Evolutionary conservation across 2,888 invertebrate species (phyloP).

Genomic region (Agrotis clavis): DNA sequence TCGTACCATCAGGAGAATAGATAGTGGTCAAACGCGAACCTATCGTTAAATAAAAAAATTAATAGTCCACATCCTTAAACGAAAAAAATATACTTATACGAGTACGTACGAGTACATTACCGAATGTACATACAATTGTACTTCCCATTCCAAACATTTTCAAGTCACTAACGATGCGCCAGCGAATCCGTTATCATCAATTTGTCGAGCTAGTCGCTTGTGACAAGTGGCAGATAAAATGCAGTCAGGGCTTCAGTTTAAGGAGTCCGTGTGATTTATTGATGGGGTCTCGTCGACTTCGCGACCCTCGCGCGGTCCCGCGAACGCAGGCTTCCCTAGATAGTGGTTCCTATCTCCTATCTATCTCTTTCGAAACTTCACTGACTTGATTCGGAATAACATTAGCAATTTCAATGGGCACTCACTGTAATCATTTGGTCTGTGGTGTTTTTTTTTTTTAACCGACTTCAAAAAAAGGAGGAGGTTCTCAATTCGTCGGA

Average conservation of each 20-base stretch:
- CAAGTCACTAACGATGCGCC: conserved; percentile 59
- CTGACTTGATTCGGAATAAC: conserved; percentile 35
- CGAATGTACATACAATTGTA: conserved; percentile 37
- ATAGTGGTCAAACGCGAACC: no score
- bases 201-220: conserved; percentile 73
- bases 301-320: conserved; percentile 32
- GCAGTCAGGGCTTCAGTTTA: conserved; percentile 71
- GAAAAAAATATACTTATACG: no score
- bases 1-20: no score
- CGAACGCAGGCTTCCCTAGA: conserved; percentile 52
- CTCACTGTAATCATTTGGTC: conserved; percentile 35
- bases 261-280: conserved; percentile 79
- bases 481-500: no score
- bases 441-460: background rate
- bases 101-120: background rate
- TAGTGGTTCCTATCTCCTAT: conserved; percentile 63
- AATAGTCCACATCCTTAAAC: no score
- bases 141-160: conserved; percentile 38
- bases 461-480: no score
- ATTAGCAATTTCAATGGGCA: conserved; percentile 54
- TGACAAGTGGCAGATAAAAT: conserved; percentile 83
- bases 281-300: conserved; percentile 63
- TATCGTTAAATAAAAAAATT: no score
- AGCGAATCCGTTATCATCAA: conserved; percentile 77
- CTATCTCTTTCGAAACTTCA: conserved; percentile 46